Evolutionary conservation across 2,888 invertebrate genomes (phyloP), one percentile per base, ranked within the genome.

Genomic region (Erannis defoliaria): DNA sequence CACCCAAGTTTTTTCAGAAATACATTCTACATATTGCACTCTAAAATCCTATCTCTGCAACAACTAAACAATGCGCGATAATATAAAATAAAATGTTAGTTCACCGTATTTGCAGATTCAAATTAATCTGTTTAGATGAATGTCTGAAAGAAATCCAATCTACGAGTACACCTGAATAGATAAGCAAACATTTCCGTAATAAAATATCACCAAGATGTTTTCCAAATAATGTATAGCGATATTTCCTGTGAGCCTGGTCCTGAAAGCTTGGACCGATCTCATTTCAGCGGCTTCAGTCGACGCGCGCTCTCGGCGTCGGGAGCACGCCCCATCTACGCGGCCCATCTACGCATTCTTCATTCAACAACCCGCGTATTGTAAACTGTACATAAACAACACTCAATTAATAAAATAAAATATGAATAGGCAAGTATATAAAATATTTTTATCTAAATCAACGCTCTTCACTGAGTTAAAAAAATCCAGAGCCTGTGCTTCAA

Each of bases 281-380:
- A 9, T 51, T 31, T 51, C 51, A 55, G 46, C 38, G 42, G 50
- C 19, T 64, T 68, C 68, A 71, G 71, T 71, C 56, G 61, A 49
- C 55, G 62, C 65, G 66, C 62, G 62, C 49, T 61, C 54, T 55
- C 46, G 64, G 67, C 62, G 68, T 37, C 50, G 62, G 9, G n/a
- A 56, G 56, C 64, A 68, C 71, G 71, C 56, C 19, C 50, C 53
- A 48, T 48, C 35, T 50, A 12, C 46, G 40, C 55, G 50, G 48
- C 10, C 6, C n/a, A n/a, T n/a, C n/a, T n/a, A n/a, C n/a, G n/a
- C n/a, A n/a, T n/a, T 12, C 16, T 19, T n/a, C 26, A 37, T 54
- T 45, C 40, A 33, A 61, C 26, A 58, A 48, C 46, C 56, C 67
- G 67, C 68, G 61, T 55, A 60, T 48, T 35, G 38, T 10, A 10